Base-by-base conservation (phyloP, 2,888 invertebrate genomes). In the Eupithecia pulchellata region DNA sequence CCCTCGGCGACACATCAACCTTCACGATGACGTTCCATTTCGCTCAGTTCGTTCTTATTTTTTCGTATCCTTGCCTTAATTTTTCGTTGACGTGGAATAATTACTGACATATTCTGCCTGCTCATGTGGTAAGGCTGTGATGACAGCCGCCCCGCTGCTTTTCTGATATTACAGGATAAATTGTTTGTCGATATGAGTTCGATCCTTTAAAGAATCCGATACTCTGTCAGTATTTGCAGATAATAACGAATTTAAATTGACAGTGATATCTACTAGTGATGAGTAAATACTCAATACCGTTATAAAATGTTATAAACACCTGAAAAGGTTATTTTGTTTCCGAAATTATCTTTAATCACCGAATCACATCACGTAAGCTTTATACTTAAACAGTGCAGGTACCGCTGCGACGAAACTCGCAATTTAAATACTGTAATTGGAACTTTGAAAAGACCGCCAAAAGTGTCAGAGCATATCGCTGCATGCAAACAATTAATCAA, bases 41-140 rank as follows among this genome's bases (percentile, higher is more conserved):
- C 87, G 83, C 86, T 86, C 83, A 84, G 82, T 81, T 85, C 84
- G 84, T 84, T 86, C 83, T 83, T 89, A 89, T 88, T 88, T 86
- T 79, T 90, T 88, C 87, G 85, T 89, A 88, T 84, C 86, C 84
- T 87, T 89, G 88, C 87, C 83, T 90, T 87, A 91, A 89, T 89
- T 91, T 91, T 91, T 90, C 87, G 86, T 82, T 81, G 91, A 89
- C 86, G 89, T 86, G 90, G 86, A 91, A 90, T 91, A 92, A 90
- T 91, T 89, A 86, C 85, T 84, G 88, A 84, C 86, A 85, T 84
- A 83, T 84, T 86, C 84, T 86, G 65, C 69, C 64, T 62, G 60
- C 81, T 88, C 86, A 85, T 82, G 88, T 89, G 87, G 86, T 84
- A 89, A 88, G 84, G 79, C 82, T 77, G 79, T 84, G 88, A 83